Conservation (phyloP, 2,113 vertebrate species). For the Albula goreensis region DNA sequence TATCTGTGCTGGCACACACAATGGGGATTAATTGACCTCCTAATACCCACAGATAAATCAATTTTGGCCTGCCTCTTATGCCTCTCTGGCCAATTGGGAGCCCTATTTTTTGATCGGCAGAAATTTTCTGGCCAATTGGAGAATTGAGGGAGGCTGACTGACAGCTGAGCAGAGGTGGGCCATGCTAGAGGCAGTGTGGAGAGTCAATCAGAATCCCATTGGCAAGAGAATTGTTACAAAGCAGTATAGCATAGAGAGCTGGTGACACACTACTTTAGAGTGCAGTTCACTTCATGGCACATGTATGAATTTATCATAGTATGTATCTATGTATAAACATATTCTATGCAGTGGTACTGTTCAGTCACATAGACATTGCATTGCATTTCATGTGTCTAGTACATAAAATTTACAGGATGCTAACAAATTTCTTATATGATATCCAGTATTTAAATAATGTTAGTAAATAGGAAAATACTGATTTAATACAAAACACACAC, state of each 20-base stretch:
- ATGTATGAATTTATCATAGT: background rate
- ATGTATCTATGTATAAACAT: no score
- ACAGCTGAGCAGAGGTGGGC: slow-evolving; percentile 47
- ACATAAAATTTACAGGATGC: background rate
- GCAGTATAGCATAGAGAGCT: slow-evolving; percentile 37
- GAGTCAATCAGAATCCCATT: slow-evolving; percentile 70
- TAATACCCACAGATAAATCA: slow-evolving; percentile 81
- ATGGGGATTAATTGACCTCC: slow-evolving; percentile 80
- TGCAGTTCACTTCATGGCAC: background rate
- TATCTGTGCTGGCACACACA: slow-evolving; percentile 79
- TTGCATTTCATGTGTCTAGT: background rate
- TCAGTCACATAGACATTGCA: background rate
- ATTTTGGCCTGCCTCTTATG: slow-evolving; percentile 60
- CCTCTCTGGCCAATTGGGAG: slow-evolving; percentile 60
- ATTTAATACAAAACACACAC: background rate
- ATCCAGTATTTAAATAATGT: no score
- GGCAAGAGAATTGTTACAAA: slow-evolving; percentile 51
- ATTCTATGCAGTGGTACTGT: slow-evolving; percentile 26
- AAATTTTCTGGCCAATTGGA: slow-evolving; percentile 61
- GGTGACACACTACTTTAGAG: slow-evolving; percentile 30
- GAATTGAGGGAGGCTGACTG: slow-evolving; percentile 47
- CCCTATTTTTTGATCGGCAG: slow-evolving; percentile 57
- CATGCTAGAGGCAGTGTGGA: slow-evolving; percentile 46
- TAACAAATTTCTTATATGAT: no score
- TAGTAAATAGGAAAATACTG: no score